Evolutionary conservation across 1,140 invertebrate species (phyloP), one percentile per base, ranked within the genome.

Genomic region (Drosophila burlai): DNA sequence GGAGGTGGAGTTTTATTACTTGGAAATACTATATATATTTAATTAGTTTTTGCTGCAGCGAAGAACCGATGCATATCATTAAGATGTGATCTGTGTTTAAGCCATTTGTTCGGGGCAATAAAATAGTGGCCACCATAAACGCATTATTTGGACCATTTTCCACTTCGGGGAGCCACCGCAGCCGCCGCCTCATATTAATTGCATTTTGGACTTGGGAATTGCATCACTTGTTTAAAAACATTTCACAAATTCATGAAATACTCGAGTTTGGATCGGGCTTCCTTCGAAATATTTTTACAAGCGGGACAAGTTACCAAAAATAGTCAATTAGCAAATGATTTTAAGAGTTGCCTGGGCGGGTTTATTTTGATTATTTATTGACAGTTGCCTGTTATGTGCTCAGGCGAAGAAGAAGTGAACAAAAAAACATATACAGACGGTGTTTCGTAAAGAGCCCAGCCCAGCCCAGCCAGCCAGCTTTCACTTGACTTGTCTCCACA

Each of bases 341-440:
- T 59, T 21, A n/a, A 54, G 68, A 54, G 68, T 55, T 31, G 57
- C 42, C 57, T 34, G 76, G 67, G 81, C 74, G 80, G 81, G 81
- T 76, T 84, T 90, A 84, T 90, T 87, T 84, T 89, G 84, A 81
- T 90, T 89, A 89, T 89, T 89, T 90, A 89, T 89, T 87, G 83
- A 89, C 83, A 83, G 84, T 69, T 89, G 73, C 50, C 76, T 86
- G 84, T 89, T 87, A 89, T 86, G 81, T 86, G 80, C 52, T 46
- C 47, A 47, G 43, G 43, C 55, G 74, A 75, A 68, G 74, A 69
- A 71, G 52, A 69, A 71, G 52, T 42, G 31, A 40, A 26, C 21
- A 49, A 13, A 18, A 46, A 59, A 34, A 72, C 57, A 36, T 43
- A 47, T 54, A 38, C 31, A 46, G 45, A 45, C 42, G 24, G 40